Evolutionary conservation across 2,113 vertebrate species (phyloP).

Genomic region (Mastomys coucha): DNA sequence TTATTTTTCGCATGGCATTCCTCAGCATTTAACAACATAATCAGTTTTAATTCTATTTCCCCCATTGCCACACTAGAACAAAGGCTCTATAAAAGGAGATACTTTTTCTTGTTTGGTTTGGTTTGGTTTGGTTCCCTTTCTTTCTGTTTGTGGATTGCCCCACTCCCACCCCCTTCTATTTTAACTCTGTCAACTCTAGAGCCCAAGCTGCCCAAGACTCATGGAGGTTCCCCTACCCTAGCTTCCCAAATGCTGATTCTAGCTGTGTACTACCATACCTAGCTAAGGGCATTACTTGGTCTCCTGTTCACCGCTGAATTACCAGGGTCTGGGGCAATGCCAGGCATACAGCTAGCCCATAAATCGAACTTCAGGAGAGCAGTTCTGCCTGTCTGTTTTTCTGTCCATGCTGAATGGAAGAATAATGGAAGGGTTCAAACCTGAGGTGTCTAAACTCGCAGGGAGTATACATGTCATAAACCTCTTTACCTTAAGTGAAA

Average conservation of each 20-base stretch:
- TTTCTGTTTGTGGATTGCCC: neutral
- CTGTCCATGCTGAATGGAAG: neutral
- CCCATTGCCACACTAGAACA: neutral
- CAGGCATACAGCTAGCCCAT: neutral
- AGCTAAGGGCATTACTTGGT: neutral
- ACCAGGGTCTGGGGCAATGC: neutral
- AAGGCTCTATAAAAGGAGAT: neutral
- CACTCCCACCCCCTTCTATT: neutral
- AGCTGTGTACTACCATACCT: neutral
- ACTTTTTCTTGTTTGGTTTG: neutral
- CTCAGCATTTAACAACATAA: slow-evolving; percentile 8
- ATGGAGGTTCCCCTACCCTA: neutral
- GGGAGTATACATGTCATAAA: neutral
- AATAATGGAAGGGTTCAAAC: neutral
- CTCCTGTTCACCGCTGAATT: neutral
- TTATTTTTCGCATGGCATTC: slow-evolving; percentile 1
- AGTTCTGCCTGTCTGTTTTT: slow-evolving; percentile 2
- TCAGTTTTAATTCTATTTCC: neutral
- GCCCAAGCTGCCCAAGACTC: neutral
- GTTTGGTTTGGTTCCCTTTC: neutral
- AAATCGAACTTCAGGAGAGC: neutral
- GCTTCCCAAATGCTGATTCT: neutral
- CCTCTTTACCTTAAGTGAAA: neutral
- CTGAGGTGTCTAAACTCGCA: neutral
- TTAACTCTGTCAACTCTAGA: neutral